Evolutionary conservation across 2,113 vertebrate genomes (phyloP).

Genomic region (Haplochromis burtoni): DNA sequence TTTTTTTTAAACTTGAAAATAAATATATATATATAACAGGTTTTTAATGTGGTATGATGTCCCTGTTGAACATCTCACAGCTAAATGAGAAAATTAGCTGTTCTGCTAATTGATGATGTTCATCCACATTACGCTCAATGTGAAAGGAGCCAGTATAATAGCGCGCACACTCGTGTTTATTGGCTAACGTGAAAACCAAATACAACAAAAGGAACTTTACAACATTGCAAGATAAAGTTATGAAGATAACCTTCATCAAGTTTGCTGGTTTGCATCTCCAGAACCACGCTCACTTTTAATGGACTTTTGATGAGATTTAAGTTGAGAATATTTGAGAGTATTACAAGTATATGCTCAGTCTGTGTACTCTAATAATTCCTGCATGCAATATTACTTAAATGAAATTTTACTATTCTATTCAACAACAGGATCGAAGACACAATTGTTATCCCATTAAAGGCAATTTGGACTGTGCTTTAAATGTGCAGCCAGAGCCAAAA

Average conservation of each 20-base stretch:
- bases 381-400: background rate
- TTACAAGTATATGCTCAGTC: background rate
- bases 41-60: background rate
- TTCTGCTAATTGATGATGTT: background rate
- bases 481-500: background rate
- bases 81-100: background rate
- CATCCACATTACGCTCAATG: background rate
- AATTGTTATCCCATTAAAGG: background rate
- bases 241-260: background rate
- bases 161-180: accelerated
- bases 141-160: background rate
- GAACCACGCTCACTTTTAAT: background rate
- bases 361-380: background rate
- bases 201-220: background rate
- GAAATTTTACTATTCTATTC: background rate
- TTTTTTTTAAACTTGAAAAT: background rate
- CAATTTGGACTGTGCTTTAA: background rate
- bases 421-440: background rate
- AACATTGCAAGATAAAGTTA: background rate
- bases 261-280: background rate
- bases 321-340: background rate
- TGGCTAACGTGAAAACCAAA: background rate
- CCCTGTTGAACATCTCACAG: background rate
- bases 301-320: background rate
- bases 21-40: background rate